Evolutionary conservation across 2,888 invertebrate genomes (phyloP).

Genomic region (Phrixothrix hirtus): DNA sequence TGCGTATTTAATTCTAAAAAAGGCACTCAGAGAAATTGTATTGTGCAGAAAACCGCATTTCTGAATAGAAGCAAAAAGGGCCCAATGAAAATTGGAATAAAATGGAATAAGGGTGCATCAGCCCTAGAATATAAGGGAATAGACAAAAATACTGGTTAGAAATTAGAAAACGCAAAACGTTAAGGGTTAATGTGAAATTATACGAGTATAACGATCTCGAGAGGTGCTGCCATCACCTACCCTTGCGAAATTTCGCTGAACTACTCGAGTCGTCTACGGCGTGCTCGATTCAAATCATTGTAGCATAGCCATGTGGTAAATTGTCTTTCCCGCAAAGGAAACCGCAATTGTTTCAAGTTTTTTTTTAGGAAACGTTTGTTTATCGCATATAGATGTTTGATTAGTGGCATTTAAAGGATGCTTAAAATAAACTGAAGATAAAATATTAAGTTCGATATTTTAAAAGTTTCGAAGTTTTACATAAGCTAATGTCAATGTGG

Average conservation of each 20-base stretch:
- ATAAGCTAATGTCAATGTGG: conserved; percentile 9
- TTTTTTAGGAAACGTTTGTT: conserved; percentile 6
- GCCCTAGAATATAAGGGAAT: too few species aligned
- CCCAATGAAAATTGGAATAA: too few species aligned
- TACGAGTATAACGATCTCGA: conserved; percentile 8
- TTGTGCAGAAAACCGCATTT: too few species aligned
- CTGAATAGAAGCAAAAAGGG: too few species aligned
- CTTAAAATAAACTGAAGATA: not conserved
- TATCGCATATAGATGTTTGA: not conserved
- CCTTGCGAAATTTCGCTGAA: conserved; percentile 19
- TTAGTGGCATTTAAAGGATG: not conserved
- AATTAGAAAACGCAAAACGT: conserved; percentile 1
- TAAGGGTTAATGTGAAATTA: conserved; percentile 8
- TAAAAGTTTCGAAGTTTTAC: not conserved
- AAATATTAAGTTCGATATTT: not conserved
- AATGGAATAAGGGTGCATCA: too few species aligned
- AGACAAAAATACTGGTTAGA: not conserved
- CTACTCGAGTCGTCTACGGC: conserved; percentile 13
- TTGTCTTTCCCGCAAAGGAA: conserved; percentile 14
- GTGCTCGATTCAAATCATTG: conserved; percentile 19
- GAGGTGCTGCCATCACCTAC: conserved; percentile 28
- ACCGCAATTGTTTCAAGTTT: conserved; percentile 12
- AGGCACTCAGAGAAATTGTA: not conserved
- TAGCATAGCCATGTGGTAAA: conserved; percentile 8
- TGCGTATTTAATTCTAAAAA: not conserved